Evolutionary conservation across 2,797 vertebrate species (phyloP).

Genomic region (Megaceryle alcyon): DNA sequence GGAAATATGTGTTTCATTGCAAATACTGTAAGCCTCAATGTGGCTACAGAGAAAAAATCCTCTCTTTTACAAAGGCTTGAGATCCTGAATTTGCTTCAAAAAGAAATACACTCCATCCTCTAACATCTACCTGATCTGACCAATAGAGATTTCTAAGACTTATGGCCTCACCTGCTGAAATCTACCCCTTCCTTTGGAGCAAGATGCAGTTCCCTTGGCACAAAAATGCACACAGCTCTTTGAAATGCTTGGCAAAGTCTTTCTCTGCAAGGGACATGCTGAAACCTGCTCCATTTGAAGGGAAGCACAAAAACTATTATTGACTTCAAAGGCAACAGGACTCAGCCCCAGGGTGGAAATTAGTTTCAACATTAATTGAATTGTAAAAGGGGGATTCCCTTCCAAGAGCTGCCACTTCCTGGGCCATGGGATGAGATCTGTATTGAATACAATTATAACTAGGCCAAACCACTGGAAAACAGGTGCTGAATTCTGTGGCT

Average conservation of each 20-base stretch:
- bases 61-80: background rate
- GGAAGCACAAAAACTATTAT: conserved; percentile 11
- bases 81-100: background rate
- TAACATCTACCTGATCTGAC: background rate
- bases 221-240: background rate
- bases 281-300: background rate
- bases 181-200: background rate
- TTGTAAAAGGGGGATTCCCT: conserved; percentile 55
- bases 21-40: background rate
- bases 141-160: background rate
- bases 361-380: conserved; percentile 43
- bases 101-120: background rate
- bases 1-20: background rate
- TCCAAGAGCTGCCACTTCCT: conserved; percentile 50
- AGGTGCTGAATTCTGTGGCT: background rate
- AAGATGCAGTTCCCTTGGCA: background rate
- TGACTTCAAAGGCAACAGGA: conserved; percentile 61
- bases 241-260: conserved; percentile 35
- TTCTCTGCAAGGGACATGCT: background rate
- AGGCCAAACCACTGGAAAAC: background rate
- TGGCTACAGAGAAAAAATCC: background rate
- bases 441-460: background rate
- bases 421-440: background rate
- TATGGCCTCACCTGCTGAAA: background rate
- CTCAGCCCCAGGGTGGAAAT: conserved; percentile 47